Conservation (phyloP, 2,797 vertebrate species). For the Karalla daura region DNA sequence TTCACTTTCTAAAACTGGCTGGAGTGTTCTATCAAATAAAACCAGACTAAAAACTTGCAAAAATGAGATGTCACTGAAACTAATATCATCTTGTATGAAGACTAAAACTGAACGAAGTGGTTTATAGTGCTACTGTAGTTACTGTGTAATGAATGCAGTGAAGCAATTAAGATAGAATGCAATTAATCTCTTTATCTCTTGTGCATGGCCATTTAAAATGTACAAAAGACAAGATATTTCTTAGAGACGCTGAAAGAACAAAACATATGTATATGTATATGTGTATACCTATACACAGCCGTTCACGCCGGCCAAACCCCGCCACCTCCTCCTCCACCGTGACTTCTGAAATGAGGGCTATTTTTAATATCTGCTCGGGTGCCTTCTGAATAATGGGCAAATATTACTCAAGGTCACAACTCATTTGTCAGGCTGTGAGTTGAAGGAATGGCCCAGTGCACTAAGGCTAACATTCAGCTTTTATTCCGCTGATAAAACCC, state of each 20-base stretch:
- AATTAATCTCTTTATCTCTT: constrained; percentile 15
- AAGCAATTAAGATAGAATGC: constrained; percentile 10
- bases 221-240: constrained; percentile 6
- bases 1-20: not conserved
- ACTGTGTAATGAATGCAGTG: constrained; percentile 10
- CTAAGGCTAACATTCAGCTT: constrained; percentile 80
- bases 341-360: constrained; percentile 82
- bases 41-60: constrained; percentile 5
- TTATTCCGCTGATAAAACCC: constrained; percentile 79
- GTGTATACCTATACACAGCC: constrained; percentile 35
- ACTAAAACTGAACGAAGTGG: constrained; percentile 1
- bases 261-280: constrained; percentile 28
- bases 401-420: constrained; percentile 86
- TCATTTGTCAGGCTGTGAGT: constrained; percentile 85
- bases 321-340: constrained; percentile 33
- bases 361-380: constrained; percentile 86
- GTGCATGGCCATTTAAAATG: not conserved
- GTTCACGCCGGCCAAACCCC: constrained; percentile 37
- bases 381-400: constrained; percentile 84
- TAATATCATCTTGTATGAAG: not conserved
- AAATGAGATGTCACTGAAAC: constrained; percentile 14
- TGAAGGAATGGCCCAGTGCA: constrained; percentile 74
- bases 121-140: not conserved
- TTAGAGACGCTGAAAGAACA: not conserved
- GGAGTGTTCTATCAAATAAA: constrained; percentile 20